Percentiles rank a stretch among this genome's conserved stretches.
Evolutionary conservation across 2,888 invertebrate species (phyloP).

Genomic region (Eubasilissa splendida): DNA sequence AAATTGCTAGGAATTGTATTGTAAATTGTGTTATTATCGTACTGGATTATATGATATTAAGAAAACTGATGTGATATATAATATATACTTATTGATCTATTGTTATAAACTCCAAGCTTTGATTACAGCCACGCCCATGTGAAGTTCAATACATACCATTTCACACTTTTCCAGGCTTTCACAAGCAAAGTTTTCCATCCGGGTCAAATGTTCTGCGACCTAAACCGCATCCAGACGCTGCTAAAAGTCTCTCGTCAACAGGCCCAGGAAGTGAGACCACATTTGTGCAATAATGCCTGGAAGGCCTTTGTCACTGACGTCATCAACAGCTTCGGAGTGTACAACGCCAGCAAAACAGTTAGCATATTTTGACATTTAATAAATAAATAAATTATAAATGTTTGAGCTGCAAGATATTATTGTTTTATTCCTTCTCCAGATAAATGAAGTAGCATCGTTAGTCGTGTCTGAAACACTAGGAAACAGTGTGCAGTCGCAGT

Average conservation of each 20-base stretch:
- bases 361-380: slow-evolving; percentile 59
- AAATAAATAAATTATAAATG: background rate
- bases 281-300: slow-evolving; percentile 67
- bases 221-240: slow-evolving; percentile 64
- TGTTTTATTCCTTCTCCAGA: slow-evolving; percentile 62
- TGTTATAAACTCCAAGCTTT: no score
- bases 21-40: no score
- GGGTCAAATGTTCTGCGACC: slow-evolving; percentile 68
- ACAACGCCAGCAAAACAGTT: slow-evolving; percentile 67
- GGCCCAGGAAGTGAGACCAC: slow-evolving; percentile 62
- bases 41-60: no score
- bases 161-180: slow-evolving; percentile 63
- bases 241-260: slow-evolving; percentile 63
- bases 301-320: slow-evolving; percentile 66
- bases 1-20: no score
- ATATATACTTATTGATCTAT: no score
- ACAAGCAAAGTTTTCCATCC: slow-evolving; percentile 66
- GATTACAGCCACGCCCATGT: no score
- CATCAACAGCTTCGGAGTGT: slow-evolving; percentile 66
- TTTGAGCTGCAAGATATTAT: background rate
- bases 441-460: slow-evolving; percentile 69
- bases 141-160: background rate
- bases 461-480: slow-evolving; percentile 69
- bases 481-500: slow-evolving; percentile 65
- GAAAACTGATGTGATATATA: no score